These are phyloP conservation scores for Zaprionus africanus DNA, from an alignment of 1,140 invertebrate genomes.

Conservation along the genomic window DNA sequence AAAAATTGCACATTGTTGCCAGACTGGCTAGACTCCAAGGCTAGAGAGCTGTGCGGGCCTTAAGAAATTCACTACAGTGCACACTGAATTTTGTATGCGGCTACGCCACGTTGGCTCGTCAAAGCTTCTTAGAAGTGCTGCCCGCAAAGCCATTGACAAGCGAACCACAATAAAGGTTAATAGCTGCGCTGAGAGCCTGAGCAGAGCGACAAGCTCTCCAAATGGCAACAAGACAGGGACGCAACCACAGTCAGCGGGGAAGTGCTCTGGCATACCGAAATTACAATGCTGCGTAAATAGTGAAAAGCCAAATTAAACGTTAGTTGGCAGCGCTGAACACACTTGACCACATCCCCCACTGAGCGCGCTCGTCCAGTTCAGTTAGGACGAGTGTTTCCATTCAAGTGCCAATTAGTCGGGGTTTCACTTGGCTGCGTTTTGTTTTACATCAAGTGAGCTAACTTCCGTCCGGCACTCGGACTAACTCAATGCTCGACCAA, in stretches of 20 bases:
- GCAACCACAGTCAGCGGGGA: not conserved
- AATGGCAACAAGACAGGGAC: conserved; percentile 13
- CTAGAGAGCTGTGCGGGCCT: conserved; percentile 20
- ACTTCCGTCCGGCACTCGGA: not conserved
- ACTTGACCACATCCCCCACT: conserved; percentile 16
- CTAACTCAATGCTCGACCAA: conserved; percentile 20
- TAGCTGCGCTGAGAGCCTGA: not conserved
- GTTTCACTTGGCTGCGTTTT: conserved; percentile 44
- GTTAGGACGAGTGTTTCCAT: conserved; percentile 48
- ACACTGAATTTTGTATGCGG: conserved; percentile 36
- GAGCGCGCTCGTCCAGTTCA: conserved; percentile 52
- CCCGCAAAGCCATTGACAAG: conserved; percentile 31
- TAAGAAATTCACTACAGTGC: conserved; percentile 55
- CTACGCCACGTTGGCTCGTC: conserved; percentile 39
- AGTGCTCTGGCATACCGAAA: conserved; percentile 9
- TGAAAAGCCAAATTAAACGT: conserved; percentile 49
- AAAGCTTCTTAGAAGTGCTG: conserved; percentile 10
- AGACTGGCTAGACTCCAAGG: not conserved
- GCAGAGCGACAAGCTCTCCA: conserved; percentile 18
- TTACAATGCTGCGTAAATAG: conserved; percentile 53
- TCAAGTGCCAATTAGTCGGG: conserved; percentile 73
- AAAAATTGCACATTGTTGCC: conserved; percentile 45
- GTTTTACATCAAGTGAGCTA: conserved; percentile 36
- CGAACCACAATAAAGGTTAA: conserved; percentile 36
- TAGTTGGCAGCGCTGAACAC: conserved; percentile 15